Percentiles rank a stretch among this genome's conserved stretches.
These are phyloP conservation scores for Takifugu flavidus DNA, from an alignment of 2,113 vertebrate species.

Conservation along the genomic window DNA sequence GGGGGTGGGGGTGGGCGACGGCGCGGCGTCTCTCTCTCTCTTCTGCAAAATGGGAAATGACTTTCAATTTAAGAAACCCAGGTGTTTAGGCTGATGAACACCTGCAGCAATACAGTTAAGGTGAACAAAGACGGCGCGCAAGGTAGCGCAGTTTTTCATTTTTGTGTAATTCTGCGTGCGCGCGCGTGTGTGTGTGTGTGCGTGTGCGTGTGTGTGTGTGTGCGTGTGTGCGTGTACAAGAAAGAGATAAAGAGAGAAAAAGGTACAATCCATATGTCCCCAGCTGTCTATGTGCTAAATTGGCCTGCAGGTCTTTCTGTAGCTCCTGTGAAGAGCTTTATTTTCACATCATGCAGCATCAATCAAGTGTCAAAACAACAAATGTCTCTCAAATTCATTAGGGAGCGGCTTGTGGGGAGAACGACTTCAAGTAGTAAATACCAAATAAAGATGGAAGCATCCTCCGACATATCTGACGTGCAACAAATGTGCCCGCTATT, in stretches of 20 bases:
- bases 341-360: constrained; percentile 59
- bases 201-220: not conserved
- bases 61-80: constrained; percentile 19
- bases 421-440: constrained; percentile 56
- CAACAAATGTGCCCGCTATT: constrained; percentile 54
- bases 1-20: constrained; percentile 9
- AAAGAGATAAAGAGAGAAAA: constrained; percentile 5
- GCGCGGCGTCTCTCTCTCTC: constrained; percentile 27
- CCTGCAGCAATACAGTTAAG: constrained; percentile 1
- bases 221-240: not conserved
- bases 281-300: constrained; percentile 46
- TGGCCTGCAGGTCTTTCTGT: constrained; percentile 60
- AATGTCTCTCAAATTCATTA: constrained; percentile 54
- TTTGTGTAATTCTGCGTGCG: not conserved
- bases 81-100: constrained; percentile 8
- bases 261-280: constrained; percentile 26
- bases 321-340: constrained; percentile 43
- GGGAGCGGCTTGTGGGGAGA: constrained; percentile 36
- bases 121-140: constrained; percentile 6
- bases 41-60: constrained; percentile 12
- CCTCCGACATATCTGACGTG: constrained; percentile 51
- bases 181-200: not conserved
- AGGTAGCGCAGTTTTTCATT: not conserved
- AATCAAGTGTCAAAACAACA: constrained; percentile 54
- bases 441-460: constrained; percentile 53